Evolutionary conservation across 2,797 vertebrate species (phyloP), one percentile per base, ranked within the genome.

Genomic region (Falco peregrinus): DNA sequence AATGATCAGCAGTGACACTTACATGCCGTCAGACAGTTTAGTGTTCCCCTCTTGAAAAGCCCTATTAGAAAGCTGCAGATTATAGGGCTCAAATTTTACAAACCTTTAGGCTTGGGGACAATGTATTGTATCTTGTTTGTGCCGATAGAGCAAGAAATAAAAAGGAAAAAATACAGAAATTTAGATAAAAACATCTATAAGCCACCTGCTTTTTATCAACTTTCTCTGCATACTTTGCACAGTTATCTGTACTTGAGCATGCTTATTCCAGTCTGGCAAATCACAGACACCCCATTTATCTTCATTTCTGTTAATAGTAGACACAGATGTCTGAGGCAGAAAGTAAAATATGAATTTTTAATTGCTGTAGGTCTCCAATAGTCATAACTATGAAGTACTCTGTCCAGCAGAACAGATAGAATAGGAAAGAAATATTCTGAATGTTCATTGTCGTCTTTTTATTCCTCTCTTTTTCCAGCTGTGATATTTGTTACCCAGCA

Each of bases 241-340:
- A 84, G 28, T 95, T 94, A 57, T 22, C 48, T 89, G 24, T 68
- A 57, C 59, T 90, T 76, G 11, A 84, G 48, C 18, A 85, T 60
- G 75, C 63, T 92, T 85, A 84, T 69, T 92, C 56, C 85, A 92
- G 43, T 35, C 13, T 21, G 80, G 64, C 48, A 84, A 54, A 90
- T 71, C 63, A 54, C 63, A 54, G 59, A 70, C 50, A 83, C 28
- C 41, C 59, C 37, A 47, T 96, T 97, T 97, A 87, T 97, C 90
- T 91, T 90, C 82, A 86, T 97, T 96, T 95, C 73, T 95, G 56
- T 78, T 50, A 43, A 86, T 59, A 97, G 77, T 61, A 87, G 85
- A 79, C 74, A 83, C 78, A 95, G 68, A 95, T 71, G 25, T 94
- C 84, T 93, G 45, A 63, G 39, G 33, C 24, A 97, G 76, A 95